Base-by-base conservation (phyloP, 2,113 vertebrate species). In the Salvator merianae region DNA sequence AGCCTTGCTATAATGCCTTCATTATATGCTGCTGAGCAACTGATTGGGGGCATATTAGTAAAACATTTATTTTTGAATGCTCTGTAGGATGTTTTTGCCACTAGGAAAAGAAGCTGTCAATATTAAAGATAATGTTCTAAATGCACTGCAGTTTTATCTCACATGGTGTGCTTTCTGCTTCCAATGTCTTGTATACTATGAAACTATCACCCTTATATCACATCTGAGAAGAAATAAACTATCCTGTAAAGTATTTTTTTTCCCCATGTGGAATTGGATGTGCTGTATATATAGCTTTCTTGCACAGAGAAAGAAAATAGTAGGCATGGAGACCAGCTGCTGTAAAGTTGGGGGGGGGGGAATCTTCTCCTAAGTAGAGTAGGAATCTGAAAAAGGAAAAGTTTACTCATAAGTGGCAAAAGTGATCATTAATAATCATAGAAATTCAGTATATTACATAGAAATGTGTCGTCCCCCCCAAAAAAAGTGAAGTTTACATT, bases 231-330 rank as follows among this genome's bases (percentile, higher is more conserved):
- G 22, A 85, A 86, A 40, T 47, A 82, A 77, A 71, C 0, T 4
- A 0, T 36, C 88, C 75, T 4, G 68, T 26, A 78, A 87, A 80
- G 77, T 28, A 40, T 43, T 82, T 43, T 43, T 82, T 43, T 85
- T 47, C 43, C 43, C 43, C 43, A 47, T 47, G 10, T 47, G 43
- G 43, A 47, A 47, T 47, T 47, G 10, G 43, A 47, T 47, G 0
- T n/a, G 28, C 12, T 59, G 8, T 18, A 72, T 72, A 0, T 12
- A 70, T 24, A 24, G 28, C 2, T 32, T 43, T 3, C 34, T 71
- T 71, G 32, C 22, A 26, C 36, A 36, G 20, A 10, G 2, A 3
- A 16, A 20, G 83, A 74, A n/a, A 53, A 13, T 68, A 75, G 32
- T 12, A 91, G 8, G 0, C 62, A 3, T 63, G 9, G 77, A 85